Percentiles rank a stretch among this genome's conserved stretches.
Evolutionary conservation across 2,797 vertebrate species (phyloP).

Genomic region (Masticophis lateralis): DNA sequence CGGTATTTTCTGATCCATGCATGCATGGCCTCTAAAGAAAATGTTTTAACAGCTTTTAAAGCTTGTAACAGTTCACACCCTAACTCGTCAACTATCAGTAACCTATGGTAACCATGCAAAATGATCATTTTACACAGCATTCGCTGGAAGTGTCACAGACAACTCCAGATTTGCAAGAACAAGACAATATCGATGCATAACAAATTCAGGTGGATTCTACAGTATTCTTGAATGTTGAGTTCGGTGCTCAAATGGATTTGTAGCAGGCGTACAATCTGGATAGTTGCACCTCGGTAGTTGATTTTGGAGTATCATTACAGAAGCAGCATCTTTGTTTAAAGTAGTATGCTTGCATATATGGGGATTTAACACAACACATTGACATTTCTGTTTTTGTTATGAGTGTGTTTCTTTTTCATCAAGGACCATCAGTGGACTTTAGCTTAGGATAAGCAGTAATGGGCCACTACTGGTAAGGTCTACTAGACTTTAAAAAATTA

Average conservation of each 20-base stretch:
- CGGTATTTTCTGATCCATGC: background rate
- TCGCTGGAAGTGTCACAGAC: slow-evolving; percentile 4
- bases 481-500: background rate
- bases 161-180: slow-evolving; percentile 18
- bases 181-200: slow-evolving; percentile 14
- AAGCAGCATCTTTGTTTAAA: background rate
- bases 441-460: background rate
- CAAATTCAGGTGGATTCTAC: background rate
- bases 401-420: background rate
- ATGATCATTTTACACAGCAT: background rate
- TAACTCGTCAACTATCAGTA: background rate
- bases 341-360: background rate
- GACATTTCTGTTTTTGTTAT: background rate
- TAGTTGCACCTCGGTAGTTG: background rate
- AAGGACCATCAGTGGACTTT: background rate
- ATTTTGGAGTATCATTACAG: background rate
- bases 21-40: slow-evolving; percentile 15
- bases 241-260: background rate
- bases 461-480: background rate
- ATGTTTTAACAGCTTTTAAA: background rate
- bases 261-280: background rate
- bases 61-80: slow-evolving; percentile 22
- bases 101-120: background rate
- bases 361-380: background rate
- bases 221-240: background rate